Percentiles rank a stretch among this genome's conserved stretches.
Conservation (phyloP, 2,888 invertebrate genomes). For the Andrena haemorrhoa region DNA sequence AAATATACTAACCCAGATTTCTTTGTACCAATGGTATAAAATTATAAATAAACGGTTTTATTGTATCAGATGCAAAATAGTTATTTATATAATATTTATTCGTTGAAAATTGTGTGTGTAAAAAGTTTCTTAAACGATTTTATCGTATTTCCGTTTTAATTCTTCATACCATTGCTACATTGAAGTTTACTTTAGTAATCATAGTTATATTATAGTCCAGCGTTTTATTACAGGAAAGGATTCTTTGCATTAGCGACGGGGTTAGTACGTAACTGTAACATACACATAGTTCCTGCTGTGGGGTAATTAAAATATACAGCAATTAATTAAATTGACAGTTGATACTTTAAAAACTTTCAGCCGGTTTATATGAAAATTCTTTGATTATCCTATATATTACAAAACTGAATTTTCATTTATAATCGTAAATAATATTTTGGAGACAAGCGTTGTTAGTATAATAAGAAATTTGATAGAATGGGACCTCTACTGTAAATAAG, state of each 20-base stretch:
- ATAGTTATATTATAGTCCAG: constrained; percentile 71
- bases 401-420: constrained; percentile 2
- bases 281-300: not conserved
- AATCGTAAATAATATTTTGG: constrained; percentile 16
- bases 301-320: not conserved
- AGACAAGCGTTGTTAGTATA: constrained; percentile 8
- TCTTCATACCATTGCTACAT: constrained; percentile 75
- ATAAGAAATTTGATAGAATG: constrained; percentile 51
- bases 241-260: constrained; percentile 39
- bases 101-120: not conserved
- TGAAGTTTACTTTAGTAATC: constrained; percentile 63
- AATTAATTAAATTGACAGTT: constrained; percentile 23
- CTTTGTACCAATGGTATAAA: constrained; percentile 72
- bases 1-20: constrained; percentile 59
- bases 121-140: constrained; percentile 37
- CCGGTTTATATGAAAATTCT: not conserved
- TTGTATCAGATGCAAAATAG: constrained; percentile 37
- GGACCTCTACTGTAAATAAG: constrained; percentile 75
- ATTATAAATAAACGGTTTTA: constrained; percentile 65
- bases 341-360: not conserved
- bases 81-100: constrained; percentile 26
- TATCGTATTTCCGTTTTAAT: constrained; percentile 45
- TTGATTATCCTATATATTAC: not conserved
- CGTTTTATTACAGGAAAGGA: constrained; percentile 72
- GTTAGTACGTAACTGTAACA: not conserved